These are phyloP conservation scores for Porites divaricata DNA, from an alignment of 92 coral and sea anemone species.

Conservation along the genomic window DNA sequence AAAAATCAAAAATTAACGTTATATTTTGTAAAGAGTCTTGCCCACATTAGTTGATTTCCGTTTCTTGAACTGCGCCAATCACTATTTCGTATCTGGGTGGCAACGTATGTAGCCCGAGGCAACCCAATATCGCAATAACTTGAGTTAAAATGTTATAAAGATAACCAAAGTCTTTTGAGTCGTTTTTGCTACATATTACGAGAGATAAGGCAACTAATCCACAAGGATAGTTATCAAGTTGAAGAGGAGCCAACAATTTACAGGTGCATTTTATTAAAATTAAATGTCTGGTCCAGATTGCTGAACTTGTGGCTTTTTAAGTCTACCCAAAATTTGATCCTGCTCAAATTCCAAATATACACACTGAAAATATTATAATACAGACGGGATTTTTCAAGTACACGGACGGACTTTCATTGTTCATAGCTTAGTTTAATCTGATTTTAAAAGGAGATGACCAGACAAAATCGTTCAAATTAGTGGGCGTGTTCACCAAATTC, in stretches of 20 bases:
- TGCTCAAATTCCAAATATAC: constrained; percentile 1
- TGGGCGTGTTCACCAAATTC: neutral
- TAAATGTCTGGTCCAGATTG: neutral
- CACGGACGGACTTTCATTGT: neutral
- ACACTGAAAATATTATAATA: too few relatives aligned
- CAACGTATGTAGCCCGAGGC: neutral
- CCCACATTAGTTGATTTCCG: neutral
- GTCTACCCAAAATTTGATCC: neutral
- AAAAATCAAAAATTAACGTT: neutral
- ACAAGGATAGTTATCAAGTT: neutral
- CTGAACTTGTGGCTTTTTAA: neutral
- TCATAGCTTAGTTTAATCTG: neutral
- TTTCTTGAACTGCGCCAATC: neutral
- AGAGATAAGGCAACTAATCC: neutral
- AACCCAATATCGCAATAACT: neutral
- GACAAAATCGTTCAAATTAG: neutral
- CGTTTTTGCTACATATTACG: neutral
- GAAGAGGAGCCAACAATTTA: neutral
- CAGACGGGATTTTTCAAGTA: neutral
- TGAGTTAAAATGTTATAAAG: neutral
- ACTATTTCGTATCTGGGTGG: neutral
- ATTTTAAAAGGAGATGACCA: neutral
- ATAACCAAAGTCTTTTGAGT: neutral
- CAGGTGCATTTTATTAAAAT: neutral
- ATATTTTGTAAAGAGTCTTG: neutral